Evolutionary conservation across 2,797 vertebrate species (phyloP), one percentile per base, ranked within the genome.

Genomic region (Sardinella longiceps): DNA sequence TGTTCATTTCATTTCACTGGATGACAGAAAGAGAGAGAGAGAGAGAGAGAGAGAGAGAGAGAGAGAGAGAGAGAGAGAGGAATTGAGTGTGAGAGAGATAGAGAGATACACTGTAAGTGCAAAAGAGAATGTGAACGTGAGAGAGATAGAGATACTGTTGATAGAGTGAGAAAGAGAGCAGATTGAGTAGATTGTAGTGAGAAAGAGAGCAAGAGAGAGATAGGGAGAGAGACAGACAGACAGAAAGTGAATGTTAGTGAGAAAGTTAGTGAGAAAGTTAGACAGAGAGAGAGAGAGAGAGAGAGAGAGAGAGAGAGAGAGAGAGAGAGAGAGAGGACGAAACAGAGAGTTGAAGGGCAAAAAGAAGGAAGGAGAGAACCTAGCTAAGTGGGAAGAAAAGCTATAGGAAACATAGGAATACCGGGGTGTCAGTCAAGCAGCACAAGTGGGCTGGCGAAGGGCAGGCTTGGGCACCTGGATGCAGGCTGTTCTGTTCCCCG

Each of bases 1-100:
- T 91, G 87, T 85, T 89, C 85, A 88, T 85, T 84, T n/a, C n/a
- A 43, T 43, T 43, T 82, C 85, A 83, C 81, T 30, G 25, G 80
- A 86, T 82, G 7, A 80, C 23, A 74, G 46, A 30, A 37, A 46
- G 20, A 77, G 74, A 82, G 33, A 81, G 25, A 53, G 10, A 39
- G 28, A 46, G 20, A 66, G 56, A 46, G 0, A 81, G 0, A 51
- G 48, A 82, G 83, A 46, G 39, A 46, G 33, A 20, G 33, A 33
- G 70, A 23, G 30, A 85, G 51, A 10, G 12, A 48, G 48, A 58
- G 28, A 70, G 33, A 82, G 7, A 84, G 46, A n/a, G 82, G n/a
- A n/a, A n/a, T n/a, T n/a, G n/a, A n/a, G n/a, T n/a, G n/a, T n/a
- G n/a, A n/a, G n/a, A n/a, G n/a, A n/a, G n/a, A n/a, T n/a, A n/a